Conservation (phyloP, 2,888 invertebrate genomes). For the Parelbella ahira region DNA sequence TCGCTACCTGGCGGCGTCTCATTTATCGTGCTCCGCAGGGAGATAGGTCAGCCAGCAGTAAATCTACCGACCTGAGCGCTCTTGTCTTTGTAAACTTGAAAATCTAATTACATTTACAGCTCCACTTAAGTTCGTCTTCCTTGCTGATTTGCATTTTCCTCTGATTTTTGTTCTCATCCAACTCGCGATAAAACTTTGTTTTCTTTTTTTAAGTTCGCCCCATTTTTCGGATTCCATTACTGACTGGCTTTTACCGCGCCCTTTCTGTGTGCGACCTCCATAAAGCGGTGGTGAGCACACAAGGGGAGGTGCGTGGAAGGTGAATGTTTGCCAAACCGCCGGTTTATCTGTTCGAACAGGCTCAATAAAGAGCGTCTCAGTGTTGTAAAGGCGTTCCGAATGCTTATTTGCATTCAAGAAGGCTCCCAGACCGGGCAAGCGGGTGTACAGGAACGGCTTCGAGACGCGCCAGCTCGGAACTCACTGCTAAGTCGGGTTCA, state of each 20-base stretch:
- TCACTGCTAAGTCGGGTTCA: conserved; percentile 47
- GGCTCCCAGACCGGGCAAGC: conserved; percentile 66
- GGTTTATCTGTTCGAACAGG: conserved; percentile 64
- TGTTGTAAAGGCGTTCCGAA: conserved; percentile 75
- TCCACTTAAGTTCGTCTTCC: conserved; percentile 68
- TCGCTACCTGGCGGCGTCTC: conserved; percentile 75
- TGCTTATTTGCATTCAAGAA: conserved; percentile 79
- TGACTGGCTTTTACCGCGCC: conserved; percentile 33
- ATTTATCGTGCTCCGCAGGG: conserved; percentile 73
- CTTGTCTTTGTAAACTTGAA: conserved; percentile 78
- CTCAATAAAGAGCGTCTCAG: conserved; percentile 71
- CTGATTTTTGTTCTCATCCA: conserved; percentile 56
- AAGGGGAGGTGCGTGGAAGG: conserved; percentile 39
- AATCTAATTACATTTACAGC: conserved; percentile 80
- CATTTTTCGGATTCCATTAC: conserved; percentile 24
- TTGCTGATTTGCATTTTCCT: conserved; percentile 67
- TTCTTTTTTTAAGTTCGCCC: conserved; percentile 43
- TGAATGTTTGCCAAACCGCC: conserved; percentile 55
- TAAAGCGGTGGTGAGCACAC: conserved; percentile 29
- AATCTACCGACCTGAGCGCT: conserved; percentile 77
- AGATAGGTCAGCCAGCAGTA: conserved; percentile 76
- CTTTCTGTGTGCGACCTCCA: conserved; percentile 15
- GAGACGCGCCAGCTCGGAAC: conserved; percentile 49
- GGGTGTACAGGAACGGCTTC: conserved; percentile 63
- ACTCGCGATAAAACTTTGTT: conserved; percentile 39